Percentiles rank a stretch among this genome's conserved stretches.
These are phyloP conservation scores for Entomobrya multifasciata DNA, from an alignment of 2,888 invertebrate genomes.

Conservation along the genomic window DNA sequence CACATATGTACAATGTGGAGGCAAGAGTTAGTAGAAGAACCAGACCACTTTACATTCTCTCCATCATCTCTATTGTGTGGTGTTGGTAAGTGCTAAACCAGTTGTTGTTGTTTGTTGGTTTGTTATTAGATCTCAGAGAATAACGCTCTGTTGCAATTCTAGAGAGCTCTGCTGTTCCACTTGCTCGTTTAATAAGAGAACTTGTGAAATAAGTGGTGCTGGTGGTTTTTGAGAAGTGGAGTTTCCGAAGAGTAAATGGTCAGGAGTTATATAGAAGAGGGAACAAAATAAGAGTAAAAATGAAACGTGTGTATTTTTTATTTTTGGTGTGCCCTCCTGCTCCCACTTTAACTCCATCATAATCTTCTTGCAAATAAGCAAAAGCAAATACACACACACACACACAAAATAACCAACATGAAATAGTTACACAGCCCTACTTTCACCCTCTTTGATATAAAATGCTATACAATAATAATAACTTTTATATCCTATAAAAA, in stretches of 20 bases:
- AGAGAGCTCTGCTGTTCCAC: not conserved
- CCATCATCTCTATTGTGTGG: not conserved
- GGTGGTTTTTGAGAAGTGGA: too few relatives aligned
- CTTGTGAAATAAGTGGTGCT: too few relatives aligned
- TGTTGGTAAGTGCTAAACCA: constrained; percentile 7
- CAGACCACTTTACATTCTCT: not conserved
- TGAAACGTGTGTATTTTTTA: not conserved
- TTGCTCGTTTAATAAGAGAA: too few relatives aligned
- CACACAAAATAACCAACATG: not conserved
- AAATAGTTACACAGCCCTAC: not conserved
- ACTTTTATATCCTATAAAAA: too few relatives aligned
- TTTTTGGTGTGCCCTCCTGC: not conserved
- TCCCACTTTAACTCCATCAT: constrained; percentile 22
- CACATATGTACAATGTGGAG: not conserved
- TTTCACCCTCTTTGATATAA: not conserved
- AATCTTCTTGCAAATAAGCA: too few relatives aligned
- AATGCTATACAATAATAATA: not conserved
- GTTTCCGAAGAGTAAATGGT: too few relatives aligned
- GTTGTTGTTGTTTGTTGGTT: not conserved
- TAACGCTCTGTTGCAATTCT: constrained; percentile 9
- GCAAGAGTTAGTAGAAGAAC: not conserved
- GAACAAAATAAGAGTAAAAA: not conserved
- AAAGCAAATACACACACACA: too few relatives aligned
- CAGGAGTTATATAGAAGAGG: not conserved
- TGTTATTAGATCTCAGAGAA: too few relatives aligned